A percentile compares a stretch with the other conserved stretches of the same genome.
phyloP scores from a whole-genome alignment of 2,888 invertebrate species.

The Tetramorium bicarinatum region DNA sequence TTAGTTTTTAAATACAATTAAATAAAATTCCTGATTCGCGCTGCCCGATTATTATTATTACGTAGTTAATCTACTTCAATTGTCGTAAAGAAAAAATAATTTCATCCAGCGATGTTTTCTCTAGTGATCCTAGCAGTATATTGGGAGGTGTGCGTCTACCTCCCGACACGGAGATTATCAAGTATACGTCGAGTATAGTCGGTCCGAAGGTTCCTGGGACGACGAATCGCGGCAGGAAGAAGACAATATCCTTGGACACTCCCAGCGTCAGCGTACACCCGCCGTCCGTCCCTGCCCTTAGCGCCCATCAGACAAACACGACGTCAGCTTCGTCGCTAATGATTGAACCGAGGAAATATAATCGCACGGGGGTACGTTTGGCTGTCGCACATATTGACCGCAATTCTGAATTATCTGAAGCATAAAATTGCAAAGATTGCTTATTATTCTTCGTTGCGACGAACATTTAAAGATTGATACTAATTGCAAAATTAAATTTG shows the following conservation, averaged over 20 bases:
- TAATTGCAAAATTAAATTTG: background rate
- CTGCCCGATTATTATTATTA: background rate
- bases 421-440: constrained; percentile 33
- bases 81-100: background rate
- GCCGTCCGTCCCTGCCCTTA: constrained; percentile 84
- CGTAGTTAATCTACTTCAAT: background rate
- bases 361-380: constrained; percentile 79
- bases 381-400: background rate
- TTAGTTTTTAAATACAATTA: background rate
- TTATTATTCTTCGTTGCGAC: constrained; percentile 4
- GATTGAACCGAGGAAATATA: constrained; percentile 86
- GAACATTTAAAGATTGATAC: background rate
- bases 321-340: constrained; percentile 83
- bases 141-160: constrained; percentile 94
- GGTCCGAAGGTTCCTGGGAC: constrained; percentile 95
- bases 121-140: constrained; percentile 93
- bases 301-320: constrained; percentile 82
- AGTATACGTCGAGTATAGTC: constrained; percentile 95
- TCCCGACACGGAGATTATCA: constrained; percentile 96
- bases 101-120: constrained; percentile 68
- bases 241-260: constrained; percentile 95
- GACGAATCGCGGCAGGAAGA: constrained; percentile 94
- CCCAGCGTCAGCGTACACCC: constrained; percentile 89
- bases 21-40: background rate
- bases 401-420: background rate